Percentiles rank a stretch among this genome's conserved stretches.
These are phyloP conservation scores for Cecidostiba fungosa DNA, from an alignment of 2,888 invertebrate genomes.

Conservation along the genomic window DNA sequence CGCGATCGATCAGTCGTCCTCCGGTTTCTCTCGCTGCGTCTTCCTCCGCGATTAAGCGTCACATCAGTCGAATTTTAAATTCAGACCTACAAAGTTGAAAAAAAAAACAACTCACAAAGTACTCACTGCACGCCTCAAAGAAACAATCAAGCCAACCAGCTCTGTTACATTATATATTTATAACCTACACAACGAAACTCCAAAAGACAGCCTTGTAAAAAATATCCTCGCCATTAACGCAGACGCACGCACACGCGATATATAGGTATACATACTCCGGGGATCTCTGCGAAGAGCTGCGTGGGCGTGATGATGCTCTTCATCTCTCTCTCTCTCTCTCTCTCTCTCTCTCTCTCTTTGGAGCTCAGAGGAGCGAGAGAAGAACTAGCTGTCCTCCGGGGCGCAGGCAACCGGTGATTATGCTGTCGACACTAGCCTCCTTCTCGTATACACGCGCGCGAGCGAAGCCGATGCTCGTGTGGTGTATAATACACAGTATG, in stretches of 20 bases:
- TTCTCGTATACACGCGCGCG: constrained; percentile 1
- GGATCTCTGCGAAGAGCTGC: neutral
- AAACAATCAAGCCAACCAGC: neutral
- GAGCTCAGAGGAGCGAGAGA: constrained; percentile 1
- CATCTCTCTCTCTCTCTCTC: neutral
- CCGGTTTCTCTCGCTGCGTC: neutral
- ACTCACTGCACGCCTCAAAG: neutral
- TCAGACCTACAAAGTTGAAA: neutral
- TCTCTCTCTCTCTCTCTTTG: neutral
- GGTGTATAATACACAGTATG: neutral
- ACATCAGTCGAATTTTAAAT: no score
- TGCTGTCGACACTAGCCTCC: constrained; percentile 76
- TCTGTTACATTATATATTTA: no score
- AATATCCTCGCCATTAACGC: neutral
- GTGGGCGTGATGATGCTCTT: constrained; percentile 48
- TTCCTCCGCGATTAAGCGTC: neutral
- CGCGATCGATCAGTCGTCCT: constrained; percentile 29
- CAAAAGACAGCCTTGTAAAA: no score
- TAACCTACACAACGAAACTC: no score
- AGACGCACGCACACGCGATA: neutral
- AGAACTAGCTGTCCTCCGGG: constrained; percentile 21
- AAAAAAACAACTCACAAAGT: no score
- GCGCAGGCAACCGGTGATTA: constrained; percentile 73
- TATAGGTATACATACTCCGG: neutral
- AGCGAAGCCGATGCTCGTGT: neutral